Base-by-base conservation (phyloP, 1,140 invertebrate genomes). In the Drosophila sproati region DNA sequence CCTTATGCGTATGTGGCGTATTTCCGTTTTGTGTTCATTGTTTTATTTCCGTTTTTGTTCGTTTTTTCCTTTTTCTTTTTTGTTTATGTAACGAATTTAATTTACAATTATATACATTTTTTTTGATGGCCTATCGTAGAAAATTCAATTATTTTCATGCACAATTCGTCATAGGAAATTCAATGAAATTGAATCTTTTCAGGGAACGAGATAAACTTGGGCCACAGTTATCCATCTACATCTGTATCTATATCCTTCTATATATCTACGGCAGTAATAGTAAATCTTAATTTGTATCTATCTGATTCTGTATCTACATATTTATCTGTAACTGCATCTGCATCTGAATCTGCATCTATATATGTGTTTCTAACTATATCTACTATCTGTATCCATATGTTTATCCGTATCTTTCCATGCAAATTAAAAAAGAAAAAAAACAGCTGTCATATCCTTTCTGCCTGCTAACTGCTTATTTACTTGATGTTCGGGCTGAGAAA, bases 51-150 rank as follows among this genome's bases (percentile, higher is more conserved):
- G 39, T 41, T 76, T 71, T 41, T 47, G 60, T 39, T 37, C 39
- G 37, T 45, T 68, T 73, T 48, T 78, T 82, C 73, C 63, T 64
- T 87, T 77, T 76, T 80, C 55, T 86, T 69, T 52, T 72, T 89
- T 69, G 72, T 86, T 79, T 87, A 86, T 73, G 52, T 87, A 79
- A 70, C 80, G 55, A 88, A 88, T 87, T 87, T 88, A 87, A 83
- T 89, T 87, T 73, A 83, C 85, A 83, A 87, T 88, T 83, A 87
- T 87, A 87, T 89, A 74, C 89, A 70, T 76, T 80, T 80, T 77
- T 88, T 77, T 69, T 70, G 54, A 51, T 60, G 51, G 6, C 48
- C 67, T 41, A 41, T 60, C 62, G 62, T 8, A 35, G 61, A 35
- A 79, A 76, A 86, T 88, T 79, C 72, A 86, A 86, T 86, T 86